A percentile compares a stretch with the other conserved stretches of the same genome.
phyloP scores from a whole-genome alignment of 2,797 vertebrate species.

The Tangara arthus region DNA sequence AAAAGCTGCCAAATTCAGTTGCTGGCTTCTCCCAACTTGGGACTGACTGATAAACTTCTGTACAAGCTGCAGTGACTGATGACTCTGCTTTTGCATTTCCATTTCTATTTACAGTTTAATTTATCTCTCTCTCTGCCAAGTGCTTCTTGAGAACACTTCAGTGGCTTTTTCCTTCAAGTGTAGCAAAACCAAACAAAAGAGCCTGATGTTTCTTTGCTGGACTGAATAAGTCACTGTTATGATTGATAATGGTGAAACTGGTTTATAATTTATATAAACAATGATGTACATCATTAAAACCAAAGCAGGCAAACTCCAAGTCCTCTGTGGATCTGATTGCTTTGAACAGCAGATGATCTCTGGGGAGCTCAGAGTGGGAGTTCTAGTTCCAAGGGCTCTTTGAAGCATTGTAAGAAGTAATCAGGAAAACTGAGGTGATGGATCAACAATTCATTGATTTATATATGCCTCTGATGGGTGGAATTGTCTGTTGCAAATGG shows the following conservation, averaged over 20 bases:
- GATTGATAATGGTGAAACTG: conserved; percentile 32
- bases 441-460: conserved; percentile 30
- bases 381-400: not conserved
- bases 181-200: conserved; percentile 47
- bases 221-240: conserved; percentile 38
- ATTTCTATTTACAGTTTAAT: conserved; percentile 55
- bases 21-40: not conserved
- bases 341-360: conserved; percentile 3
- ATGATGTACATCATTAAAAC: conserved; percentile 22
- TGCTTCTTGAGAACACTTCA: conserved; percentile 42
- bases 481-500: not conserved
- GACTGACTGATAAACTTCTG: not conserved
- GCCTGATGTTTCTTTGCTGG: conserved; percentile 27
- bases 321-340: not conserved
- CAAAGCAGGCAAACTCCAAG: not conserved
- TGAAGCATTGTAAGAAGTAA: not conserved
- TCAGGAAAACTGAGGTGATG: not conserved
- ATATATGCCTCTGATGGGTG: not conserved
- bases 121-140: conserved; percentile 4
- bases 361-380: not conserved
- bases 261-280: conserved; percentile 35
- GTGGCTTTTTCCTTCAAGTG: conserved; percentile 56
- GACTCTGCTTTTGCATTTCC: conserved; percentile 13
- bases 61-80: not conserved
- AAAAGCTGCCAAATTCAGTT: not conserved